Evolutionary conservation across 2,113 vertebrate genomes (phyloP).

Genomic region (Mionectes macconnelli): DNA sequence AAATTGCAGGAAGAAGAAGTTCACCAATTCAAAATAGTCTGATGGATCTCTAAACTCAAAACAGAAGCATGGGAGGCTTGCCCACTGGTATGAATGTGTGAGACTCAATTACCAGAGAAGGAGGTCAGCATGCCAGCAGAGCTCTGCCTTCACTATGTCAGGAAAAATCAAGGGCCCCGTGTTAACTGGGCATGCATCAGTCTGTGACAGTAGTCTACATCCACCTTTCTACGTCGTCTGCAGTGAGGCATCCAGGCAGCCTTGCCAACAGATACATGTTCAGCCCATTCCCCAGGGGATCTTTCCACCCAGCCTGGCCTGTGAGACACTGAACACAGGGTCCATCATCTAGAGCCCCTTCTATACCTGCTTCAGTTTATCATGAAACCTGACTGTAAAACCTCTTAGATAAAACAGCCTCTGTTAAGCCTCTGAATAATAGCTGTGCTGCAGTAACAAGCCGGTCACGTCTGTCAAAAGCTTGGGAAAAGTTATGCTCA

Average conservation of each 20-base stretch:
- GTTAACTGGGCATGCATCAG: background rate
- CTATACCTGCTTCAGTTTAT: background rate
- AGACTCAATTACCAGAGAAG: background rate
- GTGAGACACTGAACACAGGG: background rate
- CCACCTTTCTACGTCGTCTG: background rate
- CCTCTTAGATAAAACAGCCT: background rate
- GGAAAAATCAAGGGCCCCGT: background rate
- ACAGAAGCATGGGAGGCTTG: constrained; percentile 40
- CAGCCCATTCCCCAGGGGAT: background rate
- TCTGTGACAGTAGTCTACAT: background rate
- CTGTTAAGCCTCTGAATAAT: constrained; percentile 1
- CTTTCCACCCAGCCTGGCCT: background rate
- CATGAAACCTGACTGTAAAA: background rate
- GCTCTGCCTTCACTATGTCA: background rate
- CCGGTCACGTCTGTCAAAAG: background rate
- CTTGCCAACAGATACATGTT: background rate
- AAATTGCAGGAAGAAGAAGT: constrained; percentile 11
- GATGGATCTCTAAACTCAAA: constrained; percentile 30
- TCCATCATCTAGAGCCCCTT: background rate
- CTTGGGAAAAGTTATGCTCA: background rate
- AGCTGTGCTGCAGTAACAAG: background rate
- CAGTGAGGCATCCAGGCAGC: background rate
- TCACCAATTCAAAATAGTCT: constrained; percentile 4
- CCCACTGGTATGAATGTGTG: background rate
- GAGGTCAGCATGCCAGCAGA: background rate